Evolutionary conservation across 2,113 vertebrate species (phyloP).

Genomic region (Tautogolabrus adspersus): DNA sequence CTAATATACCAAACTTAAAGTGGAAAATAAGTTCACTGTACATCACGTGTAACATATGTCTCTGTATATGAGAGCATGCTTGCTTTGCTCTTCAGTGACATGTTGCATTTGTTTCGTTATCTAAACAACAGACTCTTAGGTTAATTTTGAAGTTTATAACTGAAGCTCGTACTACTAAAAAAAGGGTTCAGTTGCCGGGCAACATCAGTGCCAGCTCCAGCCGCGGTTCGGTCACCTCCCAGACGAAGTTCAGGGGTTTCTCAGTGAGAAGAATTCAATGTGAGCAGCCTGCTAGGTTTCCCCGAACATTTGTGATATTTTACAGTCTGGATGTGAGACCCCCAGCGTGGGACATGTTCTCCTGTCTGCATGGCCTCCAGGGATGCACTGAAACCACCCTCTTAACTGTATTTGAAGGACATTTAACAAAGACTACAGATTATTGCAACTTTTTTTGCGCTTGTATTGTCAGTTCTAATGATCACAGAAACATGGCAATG

Average conservation of each 20-base stretch:
- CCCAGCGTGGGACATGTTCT: constrained; percentile 39
- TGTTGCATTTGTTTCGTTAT: background rate
- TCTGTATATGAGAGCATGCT: no score
- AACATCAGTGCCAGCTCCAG: constrained; percentile 46
- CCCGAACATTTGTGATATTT: constrained; percentile 36
- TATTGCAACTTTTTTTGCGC: no score
- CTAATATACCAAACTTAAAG: no score
- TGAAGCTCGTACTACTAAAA: background rate
- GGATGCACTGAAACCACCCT: background rate
- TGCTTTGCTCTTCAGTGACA: background rate
- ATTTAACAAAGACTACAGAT: no score
- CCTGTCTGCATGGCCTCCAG: constrained; percentile 10
- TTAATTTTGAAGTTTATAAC: constrained; percentile 6
- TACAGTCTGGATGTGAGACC: constrained; percentile 29
- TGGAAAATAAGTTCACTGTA: no score
- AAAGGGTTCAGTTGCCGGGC: constrained; percentile 54
- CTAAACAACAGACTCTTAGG: background rate
- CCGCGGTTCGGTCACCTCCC: constrained; percentile 55
- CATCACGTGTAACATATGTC: no score
- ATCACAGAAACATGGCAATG: no score
- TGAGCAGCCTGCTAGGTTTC: constrained; percentile 11
- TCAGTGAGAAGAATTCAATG: constrained; percentile 54
- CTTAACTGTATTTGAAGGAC: no score
- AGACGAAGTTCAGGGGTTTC: constrained; percentile 50
- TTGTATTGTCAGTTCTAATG: no score